Conservation (phyloP, 1,140 invertebrate species). For the Chironomus striatipennis region DNA sequence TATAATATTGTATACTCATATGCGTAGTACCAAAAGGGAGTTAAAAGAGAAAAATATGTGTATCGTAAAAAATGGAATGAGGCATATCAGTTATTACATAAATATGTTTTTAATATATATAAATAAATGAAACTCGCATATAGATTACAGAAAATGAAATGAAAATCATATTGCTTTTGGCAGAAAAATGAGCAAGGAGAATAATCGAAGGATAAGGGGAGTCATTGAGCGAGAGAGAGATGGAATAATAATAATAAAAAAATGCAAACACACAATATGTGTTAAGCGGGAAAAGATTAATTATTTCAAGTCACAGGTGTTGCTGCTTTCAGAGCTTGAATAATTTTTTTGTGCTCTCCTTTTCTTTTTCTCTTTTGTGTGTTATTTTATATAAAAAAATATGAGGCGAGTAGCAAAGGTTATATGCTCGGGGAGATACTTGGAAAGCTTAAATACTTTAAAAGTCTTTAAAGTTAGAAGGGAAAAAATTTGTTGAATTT, state of each 20-base stretch:
- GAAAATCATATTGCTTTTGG: conserved; percentile 7
- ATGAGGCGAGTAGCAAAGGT: too few relatives aligned
- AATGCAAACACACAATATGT: conserved; percentile 13
- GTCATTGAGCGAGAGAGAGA: background rate
- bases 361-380: background rate
- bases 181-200: background rate
- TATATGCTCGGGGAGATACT: too few relatives aligned
- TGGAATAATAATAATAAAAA: background rate
- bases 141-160: conserved; percentile 3
- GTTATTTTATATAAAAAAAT: too few relatives aligned
- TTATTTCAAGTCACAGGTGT: conserved; percentile 12
- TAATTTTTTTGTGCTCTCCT: background rate
- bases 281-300: conserved; percentile 8
- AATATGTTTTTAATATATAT: conserved; percentile 10
- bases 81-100: conserved; percentile 11
- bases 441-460: too few relatives aligned
- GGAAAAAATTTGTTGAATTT: too few relatives aligned
- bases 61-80: background rate
- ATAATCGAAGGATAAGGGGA: too few relatives aligned
- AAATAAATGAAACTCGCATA: conserved; percentile 3
- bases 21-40: too few relatives aligned
- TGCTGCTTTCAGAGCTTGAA: background rate
- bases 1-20: too few relatives aligned
- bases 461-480: too few relatives aligned
- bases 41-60: too few relatives aligned